Percentiles rank a stretch among this genome's conserved stretches.
Evolutionary conservation across 1,140 invertebrate genomes (phyloP).

Genomic region (Trichomalopsis sarcophagae): DNA sequence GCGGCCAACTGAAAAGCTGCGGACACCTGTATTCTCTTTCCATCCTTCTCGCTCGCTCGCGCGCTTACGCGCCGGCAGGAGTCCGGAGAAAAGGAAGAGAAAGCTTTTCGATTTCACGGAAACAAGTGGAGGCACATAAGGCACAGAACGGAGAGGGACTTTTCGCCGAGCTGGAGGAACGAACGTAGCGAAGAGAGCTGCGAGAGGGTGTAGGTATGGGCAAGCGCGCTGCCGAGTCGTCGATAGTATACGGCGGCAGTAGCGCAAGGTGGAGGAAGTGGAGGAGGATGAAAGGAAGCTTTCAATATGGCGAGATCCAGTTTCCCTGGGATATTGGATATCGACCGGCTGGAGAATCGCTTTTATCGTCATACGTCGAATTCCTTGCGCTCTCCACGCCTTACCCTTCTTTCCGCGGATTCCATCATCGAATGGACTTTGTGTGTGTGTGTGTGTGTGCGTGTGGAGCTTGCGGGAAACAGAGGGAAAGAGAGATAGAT

Average conservation of each 20-base stretch:
- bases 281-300: conserved; percentile 29
- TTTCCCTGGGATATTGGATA: conserved; percentile 47
- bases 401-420: conserved; percentile 11
- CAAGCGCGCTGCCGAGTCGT: neutral
- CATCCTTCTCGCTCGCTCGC: neutral
- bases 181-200: too few species aligned
- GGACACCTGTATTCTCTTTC: conserved; percentile 10
- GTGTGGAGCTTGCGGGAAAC: neutral
- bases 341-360: conserved; percentile 42
- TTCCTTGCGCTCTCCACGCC: conserved; percentile 13
- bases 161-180: neutral
- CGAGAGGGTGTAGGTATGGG: neutral
- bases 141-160: neutral
- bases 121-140: conserved; percentile 31
- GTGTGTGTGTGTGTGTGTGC: too few species aligned
- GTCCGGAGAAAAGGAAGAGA: neutral
- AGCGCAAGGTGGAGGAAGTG: neutral
- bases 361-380: conserved; percentile 38
- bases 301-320: conserved; percentile 48
- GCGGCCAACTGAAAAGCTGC: neutral
- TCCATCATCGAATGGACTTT: conserved; percentile 32
- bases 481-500: conserved; percentile 2
- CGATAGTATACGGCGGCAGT: neutral
- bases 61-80: neutral
- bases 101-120: conserved; percentile 40